phyloP scores from a whole-genome alignment of 1,140 invertebrate genomes.

The Ephestia elutella region DNA sequence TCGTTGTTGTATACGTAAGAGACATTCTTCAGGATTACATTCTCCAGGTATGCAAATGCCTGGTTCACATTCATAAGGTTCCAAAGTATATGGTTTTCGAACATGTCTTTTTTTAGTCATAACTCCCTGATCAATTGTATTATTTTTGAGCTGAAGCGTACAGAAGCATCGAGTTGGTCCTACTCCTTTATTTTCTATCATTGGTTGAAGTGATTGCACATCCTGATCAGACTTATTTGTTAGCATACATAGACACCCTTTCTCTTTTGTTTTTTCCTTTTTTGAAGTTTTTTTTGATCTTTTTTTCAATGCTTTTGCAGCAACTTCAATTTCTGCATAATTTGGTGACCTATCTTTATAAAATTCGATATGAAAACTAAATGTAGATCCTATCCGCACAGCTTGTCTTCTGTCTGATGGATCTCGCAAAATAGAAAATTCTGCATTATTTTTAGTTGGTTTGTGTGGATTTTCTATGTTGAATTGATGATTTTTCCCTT shows the following conservation, averaged over 20 bases:
- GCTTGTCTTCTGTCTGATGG: constrained; percentile 7
- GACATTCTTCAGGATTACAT: constrained; percentile 28
- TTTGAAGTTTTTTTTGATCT: neutral
- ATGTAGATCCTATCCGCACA: constrained; percentile 3
- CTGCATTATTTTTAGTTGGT: neutral
- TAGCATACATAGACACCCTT: neutral
- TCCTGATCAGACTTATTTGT: neutral
- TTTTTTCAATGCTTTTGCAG: constrained; percentile 3
- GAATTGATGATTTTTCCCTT: neutral
- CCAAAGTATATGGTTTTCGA: neutral
- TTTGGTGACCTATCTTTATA: constrained; percentile 9
- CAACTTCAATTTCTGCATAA: neutral
- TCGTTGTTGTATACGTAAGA: constrained; percentile 21
- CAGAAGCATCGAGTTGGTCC: constrained; percentile 6
- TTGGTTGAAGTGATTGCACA: neutral
- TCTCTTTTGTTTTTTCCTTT: neutral
- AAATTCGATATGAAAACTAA: constrained; percentile 16
- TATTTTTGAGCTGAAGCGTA: constrained; percentile 3
- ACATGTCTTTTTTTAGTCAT: neutral
- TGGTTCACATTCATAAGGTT: constrained; percentile 32
- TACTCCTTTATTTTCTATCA: neutral
- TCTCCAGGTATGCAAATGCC: constrained; percentile 26
- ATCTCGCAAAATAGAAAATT: too few species aligned
- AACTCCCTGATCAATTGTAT: neutral
- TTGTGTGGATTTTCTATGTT: neutral